Evolutionary conservation across 2,888 invertebrate species (phyloP), one percentile per base, ranked within the genome.

Genomic region (Sarcophaga caerulescens): DNA sequence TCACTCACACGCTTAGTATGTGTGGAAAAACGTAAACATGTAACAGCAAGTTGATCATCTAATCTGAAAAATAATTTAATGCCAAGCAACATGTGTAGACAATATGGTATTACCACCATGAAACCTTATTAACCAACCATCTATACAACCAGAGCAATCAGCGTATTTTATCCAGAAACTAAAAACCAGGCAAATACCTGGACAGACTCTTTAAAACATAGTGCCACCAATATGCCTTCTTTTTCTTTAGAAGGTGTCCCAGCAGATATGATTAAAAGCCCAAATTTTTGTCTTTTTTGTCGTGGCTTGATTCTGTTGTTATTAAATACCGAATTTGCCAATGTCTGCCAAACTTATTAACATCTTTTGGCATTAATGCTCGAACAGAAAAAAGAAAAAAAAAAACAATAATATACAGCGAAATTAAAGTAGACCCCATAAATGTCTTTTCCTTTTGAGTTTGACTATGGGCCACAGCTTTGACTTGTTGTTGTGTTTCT

Each of bases 31-130:
- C 5, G 17, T 52, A 52, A 14, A 52, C 52, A 52, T 52, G 78
- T 63, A 84, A 84, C 86, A 86, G 84, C 86, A 86, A 86, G 75
- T 84, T 84, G 86, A 86, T 86, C 84, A 86, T 86, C 84, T 86
- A 86, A 86, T 86, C 86, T 86, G 25, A 57, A 75, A 84, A 86
- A 81, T 86, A 84, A 86, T 81, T 86, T 86, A 86, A 84, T 62
- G 81, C 74, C 78, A 78, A 84, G 81, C 80, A 77, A 86, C 86
- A 86, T 86, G 84, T 86, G 86, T 84, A 84, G 81, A 84, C 84
- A 86, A 84, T 86, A 81, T 86, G 86, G 57, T 81, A 62, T 81
- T 79, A 52, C 86, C 86, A 86, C 81, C 86, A 84, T 77, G 84
- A 86, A 81, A 79, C 59, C 23, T 66, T 62, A 12, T 52, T 12